These are phyloP conservation scores for Cynaeus angustus DNA, from an alignment of 2,888 invertebrate genomes.

Conservation along the genomic window DNA sequence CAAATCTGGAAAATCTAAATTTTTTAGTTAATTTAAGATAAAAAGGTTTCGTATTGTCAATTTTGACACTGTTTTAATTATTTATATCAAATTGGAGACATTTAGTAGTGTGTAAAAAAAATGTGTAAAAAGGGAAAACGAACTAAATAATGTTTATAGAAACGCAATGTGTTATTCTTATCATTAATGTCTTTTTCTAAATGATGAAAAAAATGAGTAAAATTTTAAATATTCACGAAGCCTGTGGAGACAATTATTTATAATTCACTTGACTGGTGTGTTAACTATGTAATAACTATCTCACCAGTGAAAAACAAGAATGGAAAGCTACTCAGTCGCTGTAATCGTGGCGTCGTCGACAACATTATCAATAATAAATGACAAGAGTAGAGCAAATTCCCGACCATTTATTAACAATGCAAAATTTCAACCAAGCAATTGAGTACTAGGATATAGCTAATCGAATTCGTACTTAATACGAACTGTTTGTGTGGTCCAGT, in stretches of 20 bases:
- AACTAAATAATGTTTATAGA: too few relatives aligned
- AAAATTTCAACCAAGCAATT: constrained; percentile 20
- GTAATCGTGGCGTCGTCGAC: constrained; percentile 4
- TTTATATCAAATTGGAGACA: too few relatives aligned
- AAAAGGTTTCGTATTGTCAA: too few relatives aligned
- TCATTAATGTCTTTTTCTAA: too few relatives aligned
- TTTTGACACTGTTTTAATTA: too few relatives aligned
- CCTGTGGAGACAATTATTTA: constrained; percentile 1
- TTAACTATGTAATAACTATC: background rate
- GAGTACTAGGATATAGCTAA: constrained; percentile 4
- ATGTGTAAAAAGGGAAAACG: too few relatives aligned
- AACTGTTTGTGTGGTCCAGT: constrained; percentile 24
- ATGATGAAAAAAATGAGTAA: background rate
- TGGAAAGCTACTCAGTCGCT: constrained; percentile 5
- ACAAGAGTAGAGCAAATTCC: constrained; percentile 22
- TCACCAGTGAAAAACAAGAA: constrained; percentile 3
- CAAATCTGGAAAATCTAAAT: too few relatives aligned
- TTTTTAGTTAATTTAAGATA: too few relatives aligned
- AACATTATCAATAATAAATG: constrained; percentile 30
- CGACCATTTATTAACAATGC: constrained; percentile 11
- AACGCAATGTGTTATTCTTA: too few relatives aligned
- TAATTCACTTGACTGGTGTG: background rate
- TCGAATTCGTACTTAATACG: constrained; percentile 21
- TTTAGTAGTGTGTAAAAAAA: too few relatives aligned
- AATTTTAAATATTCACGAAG: background rate